Evolutionary conservation across 2,888 invertebrate genomes (phyloP).

Genomic region (Ichneumoninae sp.): DNA sequence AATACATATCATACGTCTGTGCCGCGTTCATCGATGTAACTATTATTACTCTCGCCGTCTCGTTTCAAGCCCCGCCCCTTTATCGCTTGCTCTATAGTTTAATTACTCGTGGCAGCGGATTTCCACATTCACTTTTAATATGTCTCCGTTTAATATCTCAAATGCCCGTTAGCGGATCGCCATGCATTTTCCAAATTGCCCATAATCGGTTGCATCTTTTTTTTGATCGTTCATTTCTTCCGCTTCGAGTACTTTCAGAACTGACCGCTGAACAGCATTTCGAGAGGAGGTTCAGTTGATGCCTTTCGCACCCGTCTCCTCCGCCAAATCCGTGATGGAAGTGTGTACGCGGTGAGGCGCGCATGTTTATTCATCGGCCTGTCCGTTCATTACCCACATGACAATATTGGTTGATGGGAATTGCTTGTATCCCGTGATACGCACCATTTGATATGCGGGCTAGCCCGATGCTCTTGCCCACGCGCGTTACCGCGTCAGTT

Average conservation of each 20-base stretch:
- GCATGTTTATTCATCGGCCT: conserved; percentile 83
- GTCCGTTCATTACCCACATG: conserved; percentile 83
- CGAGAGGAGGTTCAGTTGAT: neutral
- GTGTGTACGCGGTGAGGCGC: conserved; percentile 71
- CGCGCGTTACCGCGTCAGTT: conserved; percentile 54
- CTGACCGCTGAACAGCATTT: neutral
- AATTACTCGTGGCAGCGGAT: conserved; percentile 6
- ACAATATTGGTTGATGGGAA: conserved; percentile 84
- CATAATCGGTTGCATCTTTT: neutral
- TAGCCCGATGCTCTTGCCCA: conserved; percentile 54
- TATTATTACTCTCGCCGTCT: conserved; percentile 4
- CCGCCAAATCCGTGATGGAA: conserved; percentile 38
- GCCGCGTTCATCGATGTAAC: neutral
- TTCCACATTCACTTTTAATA: conserved; percentile 10
- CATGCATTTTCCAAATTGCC: neutral
- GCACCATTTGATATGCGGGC: conserved; percentile 84
- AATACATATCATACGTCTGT: neutral
- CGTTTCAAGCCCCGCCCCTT: neutral
- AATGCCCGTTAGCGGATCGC: too few relatives aligned
- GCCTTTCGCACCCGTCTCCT: conserved; percentile 20
- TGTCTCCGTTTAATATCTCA: neutral
- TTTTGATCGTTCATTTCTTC: neutral
- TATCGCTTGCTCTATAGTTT: conserved; percentile 8
- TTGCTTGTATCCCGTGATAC: conserved; percentile 83
- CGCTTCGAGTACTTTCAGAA: too few relatives aligned